These are phyloP conservation scores for Dorcus parallelipipedus DNA, from an alignment of 2,888 invertebrate species.

Conservation along the genomic window DNA sequence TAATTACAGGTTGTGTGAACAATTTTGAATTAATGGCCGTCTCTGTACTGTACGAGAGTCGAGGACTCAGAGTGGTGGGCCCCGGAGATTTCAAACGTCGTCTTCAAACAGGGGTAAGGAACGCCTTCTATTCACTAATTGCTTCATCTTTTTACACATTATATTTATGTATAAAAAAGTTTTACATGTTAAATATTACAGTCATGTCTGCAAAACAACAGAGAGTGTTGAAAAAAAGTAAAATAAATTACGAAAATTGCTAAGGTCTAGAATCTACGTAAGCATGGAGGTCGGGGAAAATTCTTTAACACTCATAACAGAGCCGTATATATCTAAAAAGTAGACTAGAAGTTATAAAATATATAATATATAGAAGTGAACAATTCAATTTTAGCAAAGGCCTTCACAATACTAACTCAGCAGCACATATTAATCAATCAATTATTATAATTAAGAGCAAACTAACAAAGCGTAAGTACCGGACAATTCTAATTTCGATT, in stretches of 20 bases:
- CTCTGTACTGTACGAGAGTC: slow-evolving; percentile 2
- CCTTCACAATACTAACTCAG: not conserved
- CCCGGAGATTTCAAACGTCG: slow-evolving; percentile 22
- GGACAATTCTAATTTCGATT: no score
- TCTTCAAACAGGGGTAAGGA: slow-evolving; percentile 10
- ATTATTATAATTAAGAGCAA: not conserved
- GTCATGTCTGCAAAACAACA: slow-evolving; percentile 36
- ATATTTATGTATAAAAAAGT: slow-evolving; percentile 47
- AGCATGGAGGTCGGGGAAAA: no score
- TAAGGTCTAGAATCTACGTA: slow-evolving; percentile 9
- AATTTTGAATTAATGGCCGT: not conserved
- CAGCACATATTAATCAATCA: not conserved
- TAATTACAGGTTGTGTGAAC: not conserved
- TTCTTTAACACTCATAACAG: not conserved
- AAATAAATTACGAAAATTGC: slow-evolving; percentile 31
- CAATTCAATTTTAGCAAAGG: not conserved
- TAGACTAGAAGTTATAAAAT: slow-evolving; percentile 11
- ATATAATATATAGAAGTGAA: not conserved
- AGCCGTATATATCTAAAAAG: slow-evolving; percentile 1
- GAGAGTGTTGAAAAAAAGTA: slow-evolving; percentile 27
- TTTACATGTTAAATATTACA: slow-evolving; percentile 43
- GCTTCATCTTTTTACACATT: slow-evolving; percentile 41
- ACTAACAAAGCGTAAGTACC: no score
- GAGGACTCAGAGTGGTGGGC: slow-evolving; percentile 15
- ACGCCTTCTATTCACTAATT: slow-evolving; percentile 28